Evolutionary conservation across 2,888 invertebrate species (phyloP).

Genomic region (Bombylius major): DNA sequence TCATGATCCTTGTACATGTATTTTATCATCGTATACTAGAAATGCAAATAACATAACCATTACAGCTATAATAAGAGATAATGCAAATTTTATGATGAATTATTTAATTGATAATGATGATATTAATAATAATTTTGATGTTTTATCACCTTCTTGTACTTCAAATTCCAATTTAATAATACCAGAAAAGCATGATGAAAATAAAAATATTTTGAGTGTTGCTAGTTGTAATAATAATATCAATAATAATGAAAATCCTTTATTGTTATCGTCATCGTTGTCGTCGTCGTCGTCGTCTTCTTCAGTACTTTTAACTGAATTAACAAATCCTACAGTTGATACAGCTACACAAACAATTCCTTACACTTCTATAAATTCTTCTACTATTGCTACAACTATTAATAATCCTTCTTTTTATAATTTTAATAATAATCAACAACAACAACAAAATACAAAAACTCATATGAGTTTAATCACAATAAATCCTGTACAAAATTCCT

Average conservation of each 20-base stretch:
- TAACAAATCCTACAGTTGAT: not conserved
- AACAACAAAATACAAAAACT: not conserved
- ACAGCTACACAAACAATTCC: not conserved
- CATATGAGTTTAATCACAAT: not conserved
- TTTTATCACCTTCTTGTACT: not conserved
- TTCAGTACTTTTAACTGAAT: not conserved
- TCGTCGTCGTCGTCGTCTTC: not conserved
- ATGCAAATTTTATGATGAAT: not conserved
- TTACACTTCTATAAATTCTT: too few relatives aligned
- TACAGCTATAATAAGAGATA: not conserved
- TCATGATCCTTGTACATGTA: not conserved
- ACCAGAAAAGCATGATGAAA: not conserved
- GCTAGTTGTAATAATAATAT: not conserved
- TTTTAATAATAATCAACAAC: not conserved
- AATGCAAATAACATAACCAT: not conserved
- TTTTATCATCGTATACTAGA: not conserved
- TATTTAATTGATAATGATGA: not conserved
- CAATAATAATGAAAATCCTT: not conserved
- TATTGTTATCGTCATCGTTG: not conserved
- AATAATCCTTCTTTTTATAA: too few relatives aligned
- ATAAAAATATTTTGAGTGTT: slow-evolving; percentile 1
- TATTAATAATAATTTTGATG: not conserved
- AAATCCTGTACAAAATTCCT: not conserved
- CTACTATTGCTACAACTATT: too few relatives aligned
- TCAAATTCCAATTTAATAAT: too few relatives aligned